Percentiles rank a stretch among this genome's conserved stretches.
phyloP scores from a whole-genome alignment of 2,888 invertebrate genomes.

The Synanthedon myopaeformis region DNA sequence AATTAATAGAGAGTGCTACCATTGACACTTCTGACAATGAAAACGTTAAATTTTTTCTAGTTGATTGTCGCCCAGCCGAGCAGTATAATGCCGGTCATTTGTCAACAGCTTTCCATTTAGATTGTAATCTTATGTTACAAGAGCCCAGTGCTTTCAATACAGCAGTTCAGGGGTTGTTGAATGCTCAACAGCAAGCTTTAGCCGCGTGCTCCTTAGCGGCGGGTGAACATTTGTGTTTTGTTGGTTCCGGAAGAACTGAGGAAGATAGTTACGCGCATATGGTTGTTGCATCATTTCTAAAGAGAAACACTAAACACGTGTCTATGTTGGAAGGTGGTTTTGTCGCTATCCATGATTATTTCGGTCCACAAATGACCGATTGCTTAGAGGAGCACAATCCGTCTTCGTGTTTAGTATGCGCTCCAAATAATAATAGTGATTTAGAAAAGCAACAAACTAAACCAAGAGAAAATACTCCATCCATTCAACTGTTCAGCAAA shows the following conservation, averaged over 20 bases:
- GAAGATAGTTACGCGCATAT: conserved; percentile 97
- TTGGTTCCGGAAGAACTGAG: conserved; percentile 93
- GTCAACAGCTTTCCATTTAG: conserved; percentile 97
- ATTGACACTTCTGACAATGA: conserved; percentile 74
- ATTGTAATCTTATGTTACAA: conserved; percentile 96
- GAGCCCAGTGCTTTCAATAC: conserved; percentile 95
- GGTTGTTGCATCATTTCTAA: conserved; percentile 97
- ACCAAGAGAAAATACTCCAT: conserved; percentile 48
- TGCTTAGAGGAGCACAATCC: conserved; percentile 88
- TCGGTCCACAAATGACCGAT: conserved; percentile 83
- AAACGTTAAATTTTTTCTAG: conserved; percentile 89
- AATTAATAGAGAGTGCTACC: conserved; percentile 86
- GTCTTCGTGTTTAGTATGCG: conserved; percentile 84
- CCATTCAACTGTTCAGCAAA: conserved; percentile 83
- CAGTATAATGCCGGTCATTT: conserved; percentile 98
- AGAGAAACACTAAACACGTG: conserved; percentile 92
- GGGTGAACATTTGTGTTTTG: conserved; percentile 89
- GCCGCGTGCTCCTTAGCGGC: conserved; percentile 89
- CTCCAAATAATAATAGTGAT: conserved; percentile 55
- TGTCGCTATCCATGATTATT: conserved; percentile 83
- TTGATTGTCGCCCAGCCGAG: conserved; percentile 96
- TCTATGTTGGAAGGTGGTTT: conserved; percentile 94
- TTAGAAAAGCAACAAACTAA: conserved; percentile 24
- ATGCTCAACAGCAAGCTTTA: conserved; percentile 88
- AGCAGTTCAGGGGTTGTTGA: conserved; percentile 91